Evolutionary conservation across 2,888 invertebrate species (phyloP), one percentile per base, ranked within the genome.

Genomic region (Caenorhabditis uteleia): DNA sequence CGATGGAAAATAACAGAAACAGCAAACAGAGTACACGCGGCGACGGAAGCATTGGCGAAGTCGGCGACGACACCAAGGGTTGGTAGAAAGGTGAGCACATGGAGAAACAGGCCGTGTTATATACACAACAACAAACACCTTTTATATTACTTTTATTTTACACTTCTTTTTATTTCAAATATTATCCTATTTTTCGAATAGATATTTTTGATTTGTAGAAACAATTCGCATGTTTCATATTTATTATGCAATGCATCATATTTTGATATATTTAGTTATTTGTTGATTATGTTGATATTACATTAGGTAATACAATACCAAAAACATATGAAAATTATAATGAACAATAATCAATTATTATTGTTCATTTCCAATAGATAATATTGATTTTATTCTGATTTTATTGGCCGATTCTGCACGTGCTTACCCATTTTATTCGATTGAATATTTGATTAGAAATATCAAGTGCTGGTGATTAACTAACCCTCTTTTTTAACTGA

Each of bases 1-100:
- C 74, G 83, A 31, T 83, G 82, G 82, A 83, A 83, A 62, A 67
- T 83, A 42, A 77, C 74, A 16, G 82, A 83, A 34, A 74, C 80
- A 6, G 76, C 82, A 6, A 75, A 77, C 36, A 64, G 75, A 39
- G 77, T 79, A 21, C 79, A 79, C 40, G 77, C 77, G 4, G 77
- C 77, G 7, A 67, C 73, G 2, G 72, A 74, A 42, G 70, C 74
- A 10, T 38, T 59, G 31, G 53, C 59, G 16, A 65, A 68, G 39
- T 64, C 64, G 31, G 60, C 57, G 45, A 72, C 72, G 40, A 67
- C 72, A 36, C 72, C 72, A 20, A 40, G 68, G 62, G 71, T 68
- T 49, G 57, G 60, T 58, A 47, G 61, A 58, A 62, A 67, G 66
- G 66, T 67, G 25, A 54, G 65, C 51, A 56, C 62, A 51, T 48